Base-by-base conservation (phyloP, 2,888 invertebrate species). In the Zonitis immaculata region DNA sequence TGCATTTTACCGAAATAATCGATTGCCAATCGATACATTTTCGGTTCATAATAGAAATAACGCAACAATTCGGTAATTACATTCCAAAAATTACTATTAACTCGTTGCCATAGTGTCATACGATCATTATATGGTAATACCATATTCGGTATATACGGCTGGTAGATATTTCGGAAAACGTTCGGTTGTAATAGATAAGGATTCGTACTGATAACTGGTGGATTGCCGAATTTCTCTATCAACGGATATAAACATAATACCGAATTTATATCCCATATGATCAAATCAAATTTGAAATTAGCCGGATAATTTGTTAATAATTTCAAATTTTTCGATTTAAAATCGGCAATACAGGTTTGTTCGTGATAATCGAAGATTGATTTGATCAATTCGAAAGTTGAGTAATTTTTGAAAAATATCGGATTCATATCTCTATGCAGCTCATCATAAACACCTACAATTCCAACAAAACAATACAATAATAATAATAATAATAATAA, bases 131-230 rank as follows among this genome's bases (percentile, higher is more conserved):
- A 39, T 5, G 39, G 9, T 18, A 44, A 35, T 8, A 30, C 16
- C 12, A 44, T 27, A 39, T 44, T 49, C 12, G 53, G 53, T 9
- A 49, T 45, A 27, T 46, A 45, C 18, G 45, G 49, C 22, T 53
- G 53, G 30, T 43, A 53, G n/a, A 43, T 25, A 22, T 53, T 53
- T 28, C 32, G 32, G n/a, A 49, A 53, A n/a, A 32, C 9, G 25
- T 53, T 46, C 8, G 53, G 49, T 12, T 48, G 49, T 14, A 45
- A 45, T 14, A 53, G 11, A 32, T 49, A 53, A 12, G 53, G 46
- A 30, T 49, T 53, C 4, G 49, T 22, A 9, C 18, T 45, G 9
- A 53, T 49, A 8, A 45, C n/a, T 6, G 53, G 53, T 16, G 53
- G 53, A 14, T 28, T 44, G 1, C 49, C 49, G 28, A 53, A 53